phyloP scores from a whole-genome alignment of 1,140 invertebrate species.

The Sesamia nonagrioides region DNA sequence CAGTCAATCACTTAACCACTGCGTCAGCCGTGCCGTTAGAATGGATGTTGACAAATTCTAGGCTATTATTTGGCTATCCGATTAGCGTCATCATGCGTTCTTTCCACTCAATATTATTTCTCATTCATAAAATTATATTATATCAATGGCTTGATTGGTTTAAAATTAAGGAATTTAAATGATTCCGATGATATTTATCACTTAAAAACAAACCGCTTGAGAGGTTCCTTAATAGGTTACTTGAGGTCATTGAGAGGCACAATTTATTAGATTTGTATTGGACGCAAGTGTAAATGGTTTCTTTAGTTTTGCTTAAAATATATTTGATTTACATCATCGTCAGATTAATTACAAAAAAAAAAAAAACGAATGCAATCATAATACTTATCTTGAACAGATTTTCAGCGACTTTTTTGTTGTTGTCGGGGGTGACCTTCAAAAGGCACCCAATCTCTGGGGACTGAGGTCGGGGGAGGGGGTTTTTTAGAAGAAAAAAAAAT shows the following conservation, averaged over 20 bases:
- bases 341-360: conserved; percentile 15
- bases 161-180: conserved; percentile 33
- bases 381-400: too few relatives aligned
- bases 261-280: conserved; percentile 43
- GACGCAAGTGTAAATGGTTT: conserved; percentile 31
- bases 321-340: neutral
- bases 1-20: too few relatives aligned
- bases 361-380: neutral
- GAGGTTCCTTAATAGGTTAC: conserved; percentile 19
- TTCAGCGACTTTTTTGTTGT: too few relatives aligned
- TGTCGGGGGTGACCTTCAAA: too few relatives aligned
- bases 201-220: conserved; percentile 5
- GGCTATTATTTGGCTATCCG: neutral
- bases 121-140: conserved; percentile 5
- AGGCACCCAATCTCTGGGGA: too few relatives aligned
- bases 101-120: conserved; percentile 1
- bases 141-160: neutral
- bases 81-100: neutral
- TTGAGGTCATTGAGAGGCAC: conserved; percentile 22
- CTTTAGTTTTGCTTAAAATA: conserved; percentile 4
- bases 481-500: too few relatives aligned
- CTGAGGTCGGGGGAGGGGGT: too few relatives aligned
- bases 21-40: too few relatives aligned
- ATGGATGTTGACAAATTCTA: conserved; percentile 3
- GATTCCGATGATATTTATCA: conserved; percentile 12